Conservation (phyloP, 2,113 vertebrate species). For the Etia nguti region DNA sequence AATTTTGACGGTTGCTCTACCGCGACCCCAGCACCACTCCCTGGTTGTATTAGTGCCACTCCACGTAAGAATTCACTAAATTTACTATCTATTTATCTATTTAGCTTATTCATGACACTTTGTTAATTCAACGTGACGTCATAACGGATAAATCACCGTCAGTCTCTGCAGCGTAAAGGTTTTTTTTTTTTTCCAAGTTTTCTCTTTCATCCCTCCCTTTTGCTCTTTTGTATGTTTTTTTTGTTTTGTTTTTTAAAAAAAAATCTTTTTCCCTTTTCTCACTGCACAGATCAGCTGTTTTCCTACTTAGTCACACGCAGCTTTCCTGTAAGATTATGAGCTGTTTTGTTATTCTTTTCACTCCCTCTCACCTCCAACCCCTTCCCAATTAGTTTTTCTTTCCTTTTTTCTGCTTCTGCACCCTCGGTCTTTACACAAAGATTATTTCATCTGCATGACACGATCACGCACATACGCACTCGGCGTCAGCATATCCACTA, state of each 20-base stretch:
- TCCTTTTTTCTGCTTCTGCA: not conserved
- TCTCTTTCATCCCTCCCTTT: not conserved
- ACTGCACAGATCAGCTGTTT: not conserved
- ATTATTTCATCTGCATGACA: not conserved
- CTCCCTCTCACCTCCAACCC: not conserved
- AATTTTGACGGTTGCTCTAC: not conserved
- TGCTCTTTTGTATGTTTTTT: not conserved
- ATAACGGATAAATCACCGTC: not conserved
- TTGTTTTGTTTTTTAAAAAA: too few relatives aligned
- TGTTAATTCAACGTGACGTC: not conserved
- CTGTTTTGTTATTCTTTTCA: not conserved
- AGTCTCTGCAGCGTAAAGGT: not conserved
- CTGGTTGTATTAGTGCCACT: not conserved
- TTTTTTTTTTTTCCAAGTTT: too few relatives aligned
- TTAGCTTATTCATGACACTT: not conserved
- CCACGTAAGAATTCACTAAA: not conserved
- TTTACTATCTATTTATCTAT: not conserved
- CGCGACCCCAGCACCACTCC: not conserved
- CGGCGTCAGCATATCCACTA: not conserved
- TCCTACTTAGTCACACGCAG: not conserved
- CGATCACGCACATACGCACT: not conserved
- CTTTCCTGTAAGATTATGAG: not conserved
- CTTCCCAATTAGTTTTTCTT: not conserved
- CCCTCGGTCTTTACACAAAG: not conserved
- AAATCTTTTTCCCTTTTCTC: not conserved